Evolutionary conservation across 2,888 invertebrate genomes (phyloP), one percentile per base, ranked within the genome.

Genomic region (Ceramica pisi): DNA sequence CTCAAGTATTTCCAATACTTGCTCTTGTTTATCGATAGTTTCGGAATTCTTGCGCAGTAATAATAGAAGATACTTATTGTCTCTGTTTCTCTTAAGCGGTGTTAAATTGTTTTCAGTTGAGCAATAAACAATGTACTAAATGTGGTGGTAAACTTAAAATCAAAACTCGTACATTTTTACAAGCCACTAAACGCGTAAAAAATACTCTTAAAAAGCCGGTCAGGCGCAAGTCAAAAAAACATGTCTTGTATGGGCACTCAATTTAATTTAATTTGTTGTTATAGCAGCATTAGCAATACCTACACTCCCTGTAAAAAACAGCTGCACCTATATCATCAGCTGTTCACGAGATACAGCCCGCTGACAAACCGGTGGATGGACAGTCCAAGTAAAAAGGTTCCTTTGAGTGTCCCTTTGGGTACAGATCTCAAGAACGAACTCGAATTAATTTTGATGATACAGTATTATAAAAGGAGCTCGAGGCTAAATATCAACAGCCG

Each of bases 1-100:
- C 50, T 46, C 68, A 75, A 82, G 82, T 68, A 81, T 81, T 82
- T 78, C 66, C 68, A 71, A 78, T 81, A 81, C 73, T 81, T 61
- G 67, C 55, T 62, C 62, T 55, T 82, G 65, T 74, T 68, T 66
- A 70, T 60, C 61, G 71, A 66, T 74, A 78, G 78, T 71, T 78
- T 62, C 23, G 38, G 41, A 70, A 78, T 71, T 71, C 71, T 75
- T 55, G 62, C 31, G n/a, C 51, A 46, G 48, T 50, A 67, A 57
- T 76, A 67, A 59, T 67, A 50, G 64, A 62, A 57, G 60, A 57
- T 61, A 70, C 62, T 23, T 64, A 57, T 26, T 59, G 41, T 51
- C 12, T 53, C n/a, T 48, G 69, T n/a, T 53, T n/a, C 50, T 66
- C 53, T 26, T n/a, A 19, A 62, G 16, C 41, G n/a, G 12, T 46